Conservation (phyloP, 1,140 invertebrate genomes). For the Habropoda laboriosa region DNA sequence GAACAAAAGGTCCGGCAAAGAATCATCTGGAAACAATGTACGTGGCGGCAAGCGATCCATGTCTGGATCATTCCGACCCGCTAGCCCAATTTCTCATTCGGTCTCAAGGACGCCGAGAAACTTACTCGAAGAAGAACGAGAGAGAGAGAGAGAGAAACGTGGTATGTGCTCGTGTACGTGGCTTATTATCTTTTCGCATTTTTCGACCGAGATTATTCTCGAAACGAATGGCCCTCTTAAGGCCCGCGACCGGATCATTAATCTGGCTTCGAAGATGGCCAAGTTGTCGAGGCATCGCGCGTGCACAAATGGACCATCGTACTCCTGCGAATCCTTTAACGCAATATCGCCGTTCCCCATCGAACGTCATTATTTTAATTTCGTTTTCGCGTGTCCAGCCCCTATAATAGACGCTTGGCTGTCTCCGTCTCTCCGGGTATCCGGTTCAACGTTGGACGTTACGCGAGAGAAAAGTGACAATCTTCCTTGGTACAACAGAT, state of each 20-base stretch:
- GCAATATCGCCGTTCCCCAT: slow-evolving; percentile 8
- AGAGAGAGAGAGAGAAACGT: slow-evolving; percentile 17
- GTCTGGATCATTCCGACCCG: slow-evolving; percentile 58
- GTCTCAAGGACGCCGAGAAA: slow-evolving; percentile 59
- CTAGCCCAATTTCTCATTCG: slow-evolving; percentile 67
- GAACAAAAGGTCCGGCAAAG: not conserved
- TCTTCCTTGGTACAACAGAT: not conserved
- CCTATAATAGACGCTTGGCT: not conserved
- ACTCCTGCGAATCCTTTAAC: not conserved
- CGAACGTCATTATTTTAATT: slow-evolving; percentile 44
- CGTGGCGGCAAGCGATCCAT: not conserved
- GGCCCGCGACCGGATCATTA: slow-evolving; percentile 59
- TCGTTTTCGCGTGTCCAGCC: slow-evolving; percentile 15
- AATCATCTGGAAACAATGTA: not conserved
- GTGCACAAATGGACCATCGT: slow-evolving; percentile 25
- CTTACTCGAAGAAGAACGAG: slow-evolving; percentile 22
- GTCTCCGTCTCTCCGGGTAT: too few relatives aligned
- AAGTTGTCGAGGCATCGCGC: slow-evolving; percentile 20
- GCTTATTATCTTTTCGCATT: slow-evolving; percentile 66
- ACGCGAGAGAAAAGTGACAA: not conserved
- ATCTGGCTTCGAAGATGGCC: slow-evolving; percentile 60
- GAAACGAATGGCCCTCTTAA: slow-evolving; percentile 66
- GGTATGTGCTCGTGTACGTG: slow-evolving; percentile 19
- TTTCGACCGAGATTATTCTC: slow-evolving; percentile 65
- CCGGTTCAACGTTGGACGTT: not conserved